These are phyloP conservation scores for Bicyclus anynana DNA, from an alignment of 1,140 invertebrate genomes.

Conservation along the genomic window DNA sequence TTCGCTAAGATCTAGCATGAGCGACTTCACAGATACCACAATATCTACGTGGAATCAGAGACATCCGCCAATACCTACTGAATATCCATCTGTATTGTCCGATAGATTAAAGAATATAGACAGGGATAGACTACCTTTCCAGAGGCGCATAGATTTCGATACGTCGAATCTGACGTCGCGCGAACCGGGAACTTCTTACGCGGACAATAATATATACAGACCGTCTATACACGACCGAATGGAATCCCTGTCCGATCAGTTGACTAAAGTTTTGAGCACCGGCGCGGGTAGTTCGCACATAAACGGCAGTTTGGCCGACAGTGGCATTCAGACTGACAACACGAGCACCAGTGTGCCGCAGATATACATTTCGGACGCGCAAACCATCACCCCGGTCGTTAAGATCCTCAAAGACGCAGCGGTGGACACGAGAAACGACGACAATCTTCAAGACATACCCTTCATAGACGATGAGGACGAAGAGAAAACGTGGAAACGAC, in stretches of 20 bases:
- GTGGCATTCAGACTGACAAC: conserved; percentile 69
- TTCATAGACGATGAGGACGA: conserved; percentile 70
- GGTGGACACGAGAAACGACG: conserved; percentile 65
- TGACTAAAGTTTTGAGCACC: conserved; percentile 62
- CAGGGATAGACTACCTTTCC: conserved; percentile 49
- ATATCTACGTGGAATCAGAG: conserved; percentile 70
- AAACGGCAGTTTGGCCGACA: conserved; percentile 65
- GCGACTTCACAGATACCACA: conserved; percentile 69
- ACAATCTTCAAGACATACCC: conserved; percentile 67
- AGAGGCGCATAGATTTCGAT: conserved; percentile 60
- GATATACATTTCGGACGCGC: conserved; percentile 53
- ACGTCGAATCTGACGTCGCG: conserved; percentile 43
- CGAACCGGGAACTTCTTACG: conserved; percentile 57
- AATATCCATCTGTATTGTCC: conserved; percentile 65
- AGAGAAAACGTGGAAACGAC: conserved; percentile 39
- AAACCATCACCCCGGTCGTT: conserved; percentile 32
- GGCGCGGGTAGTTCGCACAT: conserved; percentile 66
- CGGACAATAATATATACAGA: conserved; percentile 52
- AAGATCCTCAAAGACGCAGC: conserved; percentile 60
- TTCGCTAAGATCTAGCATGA: conserved; percentile 66
- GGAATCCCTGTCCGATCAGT: conserved; percentile 58
- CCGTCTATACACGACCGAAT: conserved; percentile 49
- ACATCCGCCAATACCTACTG: conserved; percentile 40
- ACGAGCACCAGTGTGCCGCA: conserved; percentile 64
- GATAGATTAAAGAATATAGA: conserved; percentile 57